Base-by-base conservation (phyloP, 2,888 invertebrate genomes). In the Zygogramma bicolorata region DNA sequence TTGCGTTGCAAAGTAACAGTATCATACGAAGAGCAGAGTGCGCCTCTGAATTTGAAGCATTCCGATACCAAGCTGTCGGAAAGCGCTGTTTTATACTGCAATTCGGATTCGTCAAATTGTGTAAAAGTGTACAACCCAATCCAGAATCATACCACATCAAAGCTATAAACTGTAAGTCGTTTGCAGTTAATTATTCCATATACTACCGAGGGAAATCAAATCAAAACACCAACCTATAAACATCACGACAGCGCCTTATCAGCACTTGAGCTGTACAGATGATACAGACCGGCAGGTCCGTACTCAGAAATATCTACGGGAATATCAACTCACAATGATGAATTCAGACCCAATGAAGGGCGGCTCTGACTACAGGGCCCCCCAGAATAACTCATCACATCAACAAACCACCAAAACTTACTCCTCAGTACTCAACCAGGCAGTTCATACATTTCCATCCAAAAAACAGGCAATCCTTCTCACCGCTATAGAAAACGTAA, bases 11-110 rank as follows among this genome's bases (percentile, higher is more conserved):
- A 40, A 40, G 15, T 40, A 40, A 40, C 40, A 2, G n/a, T 40
- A 40, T 40, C 5, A 40, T 40, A 40, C 5, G 42, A 62, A 62
- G 15, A 62, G 42, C 62, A 62, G n/a, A n/a, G n/a, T n/a, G n/a
- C n/a, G n/a, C n/a, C n/a, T n/a, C n/a, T n/a, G n/a, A n/a, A n/a
- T n/a, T n/a, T n/a, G n/a, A n/a, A n/a, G n/a, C n/a, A n/a, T n/a
- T n/a, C n/a, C n/a, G n/a, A n/a, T n/a, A n/a, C n/a, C n/a, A n/a
- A n/a, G n/a, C n/a, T n/a, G n/a, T n/a, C n/a, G n/a, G n/a, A n/a
- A n/a, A n/a, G n/a, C n/a, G n/a, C n/a, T n/a, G n/a, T n/a, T n/a
- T n/a, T n/a, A n/a, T n/a, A n/a, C n/a, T n/a, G n/a, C n/a, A n/a
- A n/a, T n/a, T n/a, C n/a, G n/a, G n/a, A n/a, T n/a, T n/a, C n/a